Evolutionary conservation across 1,140 invertebrate species (phyloP), one percentile per base, ranked within the genome.

Genomic region (Cydia splendana): DNA sequence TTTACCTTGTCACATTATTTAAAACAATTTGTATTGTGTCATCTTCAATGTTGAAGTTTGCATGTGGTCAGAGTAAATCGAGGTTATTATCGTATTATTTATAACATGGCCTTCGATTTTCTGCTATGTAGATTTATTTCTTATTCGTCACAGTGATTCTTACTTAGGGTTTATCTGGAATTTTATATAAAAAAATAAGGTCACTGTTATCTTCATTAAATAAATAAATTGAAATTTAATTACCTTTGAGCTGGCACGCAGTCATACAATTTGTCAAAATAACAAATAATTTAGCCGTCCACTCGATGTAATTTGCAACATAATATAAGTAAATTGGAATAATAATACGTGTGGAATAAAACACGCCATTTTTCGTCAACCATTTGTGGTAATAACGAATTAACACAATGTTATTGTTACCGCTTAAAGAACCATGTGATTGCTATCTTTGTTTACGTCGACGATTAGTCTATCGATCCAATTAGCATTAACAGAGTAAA

Each of bases 401-500:
- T 18, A 62, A 62, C 9, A 24, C 51, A 53, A 53, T 53, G 6
- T 20, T 20, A 62, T 62, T 20, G 20, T 62, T 62, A 18, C 7
- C 4, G 5, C 20, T 62, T 20, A 18, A 24, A n/a, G n/a, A n/a
- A 62, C 57, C 57, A 62, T 7, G 24, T 62, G 57, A 24, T 62
- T 20, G 57, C 20, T 62, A 20, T 24, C 20, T 62, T 62, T 62
- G 57, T 62, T 62, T 62, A 62, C 57, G 9, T 62, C 20, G 18
- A 62, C 57, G 57, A 62, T 62, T 62, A 24, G 20, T 62, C 6
- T 1, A 62, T 62, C 65, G 13, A 34, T 67, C 67, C 67, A 71
- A 71, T 71, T 71, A 71, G 30, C 67, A 71, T 38, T 18, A 57
- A 62, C 57, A 62, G 57, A n/a, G 20, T 62, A 62, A 45, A 45